phyloP scores from a whole-genome alignment of 2,888 invertebrate genomes.

The Halictus quadricinctus region DNA sequence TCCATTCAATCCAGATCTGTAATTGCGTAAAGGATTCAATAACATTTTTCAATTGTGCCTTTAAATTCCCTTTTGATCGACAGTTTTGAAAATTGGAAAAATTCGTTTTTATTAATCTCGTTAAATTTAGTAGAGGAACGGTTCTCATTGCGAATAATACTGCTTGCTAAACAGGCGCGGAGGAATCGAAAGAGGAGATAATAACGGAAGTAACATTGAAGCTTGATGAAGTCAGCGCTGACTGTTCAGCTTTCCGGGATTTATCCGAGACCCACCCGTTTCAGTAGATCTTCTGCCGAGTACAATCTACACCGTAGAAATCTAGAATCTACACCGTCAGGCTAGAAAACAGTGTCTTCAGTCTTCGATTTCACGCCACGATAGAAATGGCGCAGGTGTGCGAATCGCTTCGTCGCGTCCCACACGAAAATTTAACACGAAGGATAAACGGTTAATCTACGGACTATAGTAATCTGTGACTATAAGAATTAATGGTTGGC shows the following conservation, averaged over 20 bases:
- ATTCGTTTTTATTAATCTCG: not conserved
- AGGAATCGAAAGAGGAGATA: conserved; percentile 38
- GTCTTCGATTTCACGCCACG: conserved; percentile 12
- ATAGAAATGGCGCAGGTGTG: not conserved
- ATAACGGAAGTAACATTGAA: conserved; percentile 45
- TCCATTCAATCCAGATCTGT: not conserved
- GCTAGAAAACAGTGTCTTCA: not conserved
- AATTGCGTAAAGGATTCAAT: not conserved
- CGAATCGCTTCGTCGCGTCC: conserved; percentile 37
- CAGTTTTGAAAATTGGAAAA: not conserved
- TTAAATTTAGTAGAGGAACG: not conserved
- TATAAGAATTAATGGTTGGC: conserved; percentile 10
- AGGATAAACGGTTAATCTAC: not conserved
- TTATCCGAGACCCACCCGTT: conserved; percentile 26
- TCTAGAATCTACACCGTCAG: not conserved
- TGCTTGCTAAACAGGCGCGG: not conserved
- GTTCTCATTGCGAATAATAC: not conserved
- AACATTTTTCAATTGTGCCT: not conserved
- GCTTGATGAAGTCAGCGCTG: conserved; percentile 16
- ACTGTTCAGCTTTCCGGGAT: conserved; percentile 45
- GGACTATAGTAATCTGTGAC: not conserved
- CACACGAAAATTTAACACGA: conserved; percentile 37
- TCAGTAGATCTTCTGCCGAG: not conserved
- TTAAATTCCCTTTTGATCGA: not conserved
- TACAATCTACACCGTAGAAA: not conserved